Evolutionary conservation across 1,140 invertebrate genomes (phyloP).

Genomic region (Drosophila trapezifrons): DNA sequence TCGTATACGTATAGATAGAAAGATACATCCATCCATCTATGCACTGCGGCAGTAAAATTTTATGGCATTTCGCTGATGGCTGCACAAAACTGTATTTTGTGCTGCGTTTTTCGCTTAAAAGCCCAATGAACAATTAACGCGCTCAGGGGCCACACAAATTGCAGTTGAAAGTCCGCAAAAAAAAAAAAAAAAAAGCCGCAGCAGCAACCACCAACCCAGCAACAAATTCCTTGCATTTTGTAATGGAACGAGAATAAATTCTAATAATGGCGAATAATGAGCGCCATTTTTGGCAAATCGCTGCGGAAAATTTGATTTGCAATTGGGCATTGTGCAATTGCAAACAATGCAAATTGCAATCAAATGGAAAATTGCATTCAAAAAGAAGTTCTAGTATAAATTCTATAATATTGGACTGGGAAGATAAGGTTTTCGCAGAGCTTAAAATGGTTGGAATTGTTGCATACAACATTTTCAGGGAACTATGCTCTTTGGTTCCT

Average conservation of each 20-base stretch:
- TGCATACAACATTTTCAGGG: background rate
- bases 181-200: conserved; percentile 6
- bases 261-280: conserved; percentile 41
- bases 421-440: background rate
- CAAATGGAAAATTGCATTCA: conserved; percentile 10
- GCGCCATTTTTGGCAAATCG: conserved; percentile 29
- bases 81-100: conserved; percentile 35
- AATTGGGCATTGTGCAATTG: conserved; percentile 29
- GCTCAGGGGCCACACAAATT: conserved; percentile 41
- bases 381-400: conserved; percentile 4
- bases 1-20: conserved; percentile 23
- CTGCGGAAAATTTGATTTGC: conserved; percentile 38
- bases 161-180: conserved; percentile 35
- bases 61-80: conserved; percentile 50
- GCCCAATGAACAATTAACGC: conserved; percentile 49
- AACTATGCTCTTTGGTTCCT: background rate
- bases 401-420: conserved; percentile 2
- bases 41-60: conserved; percentile 30
- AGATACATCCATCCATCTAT: conserved; percentile 23
- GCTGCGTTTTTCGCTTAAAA: conserved; percentile 21
- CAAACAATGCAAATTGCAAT: conserved; percentile 30
- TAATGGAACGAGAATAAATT: conserved; percentile 39
- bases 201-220: conserved; percentile 9
- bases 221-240: conserved; percentile 34
- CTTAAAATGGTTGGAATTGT: background rate